phyloP scores from a whole-genome alignment of 2,888 invertebrate genomes.

The Drosophila pegasa region DNA sequence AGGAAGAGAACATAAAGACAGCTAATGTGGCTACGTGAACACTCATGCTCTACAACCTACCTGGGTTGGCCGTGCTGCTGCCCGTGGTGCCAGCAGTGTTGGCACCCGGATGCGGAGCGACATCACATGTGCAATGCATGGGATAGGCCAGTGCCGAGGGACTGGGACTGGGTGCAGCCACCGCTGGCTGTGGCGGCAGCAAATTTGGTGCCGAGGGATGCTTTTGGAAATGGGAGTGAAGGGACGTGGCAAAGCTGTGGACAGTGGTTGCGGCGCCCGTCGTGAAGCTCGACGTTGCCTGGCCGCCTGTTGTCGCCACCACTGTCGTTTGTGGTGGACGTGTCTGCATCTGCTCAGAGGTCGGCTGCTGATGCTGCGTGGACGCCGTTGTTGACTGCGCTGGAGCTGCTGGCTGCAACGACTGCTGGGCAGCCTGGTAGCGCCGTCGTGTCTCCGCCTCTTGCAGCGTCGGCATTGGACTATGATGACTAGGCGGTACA shows the following conservation, averaged over 20 bases:
- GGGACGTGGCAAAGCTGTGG: slow-evolving; percentile 62
- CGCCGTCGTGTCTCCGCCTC: slow-evolving; percentile 77
- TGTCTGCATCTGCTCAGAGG: slow-evolving; percentile 23
- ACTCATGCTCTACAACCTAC: slow-evolving; percentile 85
- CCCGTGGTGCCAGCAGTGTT: slow-evolving; percentile 45
- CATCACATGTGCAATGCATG: slow-evolving; percentile 83
- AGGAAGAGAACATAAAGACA: slow-evolving; percentile 37
- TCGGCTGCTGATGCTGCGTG: slow-evolving; percentile 26
- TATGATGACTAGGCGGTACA: slow-evolving; percentile 82
- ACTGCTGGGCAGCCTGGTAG: slow-evolving; percentile 65
- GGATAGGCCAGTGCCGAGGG: slow-evolving; percentile 79
- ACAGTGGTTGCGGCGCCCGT: slow-evolving; percentile 28
- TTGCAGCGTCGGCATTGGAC: slow-evolving; percentile 82
- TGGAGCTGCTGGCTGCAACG: slow-evolving; percentile 44
- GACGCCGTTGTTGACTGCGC: slow-evolving; percentile 25
- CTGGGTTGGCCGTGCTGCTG: slow-evolving; percentile 74
- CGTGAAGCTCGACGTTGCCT: slow-evolving; percentile 42
- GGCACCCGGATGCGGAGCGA: slow-evolving; percentile 69
- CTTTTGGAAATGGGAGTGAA: slow-evolving; percentile 82
- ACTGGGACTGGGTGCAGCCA: slow-evolving; percentile 78
- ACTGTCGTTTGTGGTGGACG: slow-evolving; percentile 9
- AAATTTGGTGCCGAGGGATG: slow-evolving; percentile 83
- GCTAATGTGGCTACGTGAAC: slow-evolving; percentile 29
- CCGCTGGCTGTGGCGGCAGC: slow-evolving; percentile 71
- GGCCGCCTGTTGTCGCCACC: slow-evolving; percentile 14